phyloP scores from a whole-genome alignment of 2,888 invertebrate genomes.

The Melipona beecheii region DNA sequence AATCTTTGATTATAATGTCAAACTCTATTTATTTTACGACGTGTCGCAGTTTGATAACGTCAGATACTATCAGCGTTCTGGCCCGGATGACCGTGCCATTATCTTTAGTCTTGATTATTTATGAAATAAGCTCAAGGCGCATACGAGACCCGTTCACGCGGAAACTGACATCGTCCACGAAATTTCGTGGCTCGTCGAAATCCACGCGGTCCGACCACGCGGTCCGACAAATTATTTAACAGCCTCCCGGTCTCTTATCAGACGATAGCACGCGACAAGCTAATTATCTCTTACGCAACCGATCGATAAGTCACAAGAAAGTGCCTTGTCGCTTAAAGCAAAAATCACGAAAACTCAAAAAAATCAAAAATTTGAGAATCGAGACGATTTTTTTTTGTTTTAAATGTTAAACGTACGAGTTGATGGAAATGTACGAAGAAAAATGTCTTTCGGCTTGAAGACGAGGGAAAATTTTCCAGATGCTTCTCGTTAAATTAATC shows the following conservation, averaged over 20 bases:
- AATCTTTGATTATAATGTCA: not conserved
- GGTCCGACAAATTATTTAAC: constrained; percentile 53
- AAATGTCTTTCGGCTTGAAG: too few species aligned
- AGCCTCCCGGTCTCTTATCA: not conserved
- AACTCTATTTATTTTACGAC: not conserved
- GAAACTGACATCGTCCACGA: constrained; percentile 49
- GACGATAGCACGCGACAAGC: not conserved
- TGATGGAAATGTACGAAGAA: too few species aligned
- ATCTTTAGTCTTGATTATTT: constrained; percentile 47
- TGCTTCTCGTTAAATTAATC: too few species aligned
- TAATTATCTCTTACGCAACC: not conserved
- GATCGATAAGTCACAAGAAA: not conserved
- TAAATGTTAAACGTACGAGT: fast-evolving
- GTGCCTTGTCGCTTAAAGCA: too few species aligned
- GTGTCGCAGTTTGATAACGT: constrained; percentile 24
- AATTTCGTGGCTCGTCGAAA: constrained; percentile 45
- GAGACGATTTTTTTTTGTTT: not conserved
- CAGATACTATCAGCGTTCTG: constrained; percentile 20
- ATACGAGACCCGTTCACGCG: constrained; percentile 8
- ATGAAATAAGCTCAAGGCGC: constrained; percentile 40
- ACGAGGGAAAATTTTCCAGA: not conserved
- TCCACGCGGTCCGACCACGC: constrained; percentile 16
- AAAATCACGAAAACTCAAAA: too few species aligned
- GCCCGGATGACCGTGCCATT: constrained; percentile 36
- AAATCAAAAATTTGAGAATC: not conserved